Evolutionary conservation across 1,140 invertebrate genomes (phyloP).

Genomic region (Platorchestia sp.): DNA sequence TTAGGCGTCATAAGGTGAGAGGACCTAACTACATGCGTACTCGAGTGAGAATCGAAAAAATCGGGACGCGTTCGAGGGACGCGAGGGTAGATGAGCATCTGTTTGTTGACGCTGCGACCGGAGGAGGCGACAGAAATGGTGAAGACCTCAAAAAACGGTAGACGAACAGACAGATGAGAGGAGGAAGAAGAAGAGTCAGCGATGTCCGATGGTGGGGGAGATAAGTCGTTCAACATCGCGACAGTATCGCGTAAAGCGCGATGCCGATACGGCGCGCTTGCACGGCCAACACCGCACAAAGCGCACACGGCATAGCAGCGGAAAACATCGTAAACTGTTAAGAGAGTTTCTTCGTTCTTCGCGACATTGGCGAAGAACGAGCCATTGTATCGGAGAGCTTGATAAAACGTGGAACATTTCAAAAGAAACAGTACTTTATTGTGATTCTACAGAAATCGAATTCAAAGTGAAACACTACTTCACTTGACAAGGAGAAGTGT

Average conservation of each 20-base stretch:
- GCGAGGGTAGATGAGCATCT: not conserved
- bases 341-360: not conserved
- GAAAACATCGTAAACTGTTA: not conserved
- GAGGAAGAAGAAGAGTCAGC: not conserved
- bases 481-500: too few species aligned
- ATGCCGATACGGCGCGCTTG: not conserved
- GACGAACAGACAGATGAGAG: not conserved
- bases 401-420: not conserved
- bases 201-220: not conserved
- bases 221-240: not conserved
- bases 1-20: not conserved
- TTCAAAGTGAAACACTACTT: not conserved
- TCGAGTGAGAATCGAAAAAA: not conserved
- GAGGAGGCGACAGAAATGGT: not conserved
- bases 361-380: not conserved
- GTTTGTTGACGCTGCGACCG: not conserved
- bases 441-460: not conserved
- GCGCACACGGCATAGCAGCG: not conserved
- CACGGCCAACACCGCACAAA: not conserved
- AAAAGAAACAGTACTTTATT: not conserved
- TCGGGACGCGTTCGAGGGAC: not conserved
- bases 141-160: not conserved
- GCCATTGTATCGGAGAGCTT: not conserved
- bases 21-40: not conserved
- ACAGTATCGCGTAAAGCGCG: slow-evolving; percentile 5